Evolutionary conservation across 2,888 invertebrate species (phyloP), one percentile per base, ranked within the genome.

Genomic region (Dorcus hopei): DNA sequence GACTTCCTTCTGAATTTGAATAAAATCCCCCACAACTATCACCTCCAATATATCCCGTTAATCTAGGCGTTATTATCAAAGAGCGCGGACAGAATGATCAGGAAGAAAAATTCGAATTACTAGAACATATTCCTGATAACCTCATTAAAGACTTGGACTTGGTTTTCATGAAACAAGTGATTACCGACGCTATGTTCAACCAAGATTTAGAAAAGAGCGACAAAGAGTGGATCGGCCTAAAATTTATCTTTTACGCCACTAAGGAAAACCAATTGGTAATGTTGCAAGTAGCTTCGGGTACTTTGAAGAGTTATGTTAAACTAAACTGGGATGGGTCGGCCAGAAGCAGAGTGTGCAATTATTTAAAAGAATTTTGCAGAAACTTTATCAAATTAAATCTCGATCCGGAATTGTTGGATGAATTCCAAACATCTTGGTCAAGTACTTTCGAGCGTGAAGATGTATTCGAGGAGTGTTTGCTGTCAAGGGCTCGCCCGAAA

Each of bases 101-200:
- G 7, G 5, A 42, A 42, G 42, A 42, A 42, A 42, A 42, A 6
- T 42, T 14, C 5, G 9, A 42, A 7, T 42, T 42, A 42, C 42
- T 42, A 5, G 9, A 42, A 56, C 6, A 19, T 2, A 56, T 56
- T 50, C 43, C 56, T 3, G 33, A 4, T 14, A 14, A 23, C 4
- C 11, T 56, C 11, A 38, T 56, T 3, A 9, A 16, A 26, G 43
- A 42, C 23, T 56, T 56, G 19, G 41, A 50, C 14, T 3, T 38
- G 6, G 33, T 38, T n/a, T 50, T 56, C 49, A 38, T 56, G 3
- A 50, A 56, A 43, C 11, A 42, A 16, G 3, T 56, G 9, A 51
- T 50, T 11, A 39, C 8, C 38, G 56, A 51, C n/a, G 39, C 51
- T 2, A 23, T 42, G 1, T 56, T 49, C 26, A 42, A 33, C 9